These are phyloP conservation scores for Myrmecobius fasciatus DNA, from an alignment of 2,113 vertebrate species.

Conservation along the genomic window DNA sequence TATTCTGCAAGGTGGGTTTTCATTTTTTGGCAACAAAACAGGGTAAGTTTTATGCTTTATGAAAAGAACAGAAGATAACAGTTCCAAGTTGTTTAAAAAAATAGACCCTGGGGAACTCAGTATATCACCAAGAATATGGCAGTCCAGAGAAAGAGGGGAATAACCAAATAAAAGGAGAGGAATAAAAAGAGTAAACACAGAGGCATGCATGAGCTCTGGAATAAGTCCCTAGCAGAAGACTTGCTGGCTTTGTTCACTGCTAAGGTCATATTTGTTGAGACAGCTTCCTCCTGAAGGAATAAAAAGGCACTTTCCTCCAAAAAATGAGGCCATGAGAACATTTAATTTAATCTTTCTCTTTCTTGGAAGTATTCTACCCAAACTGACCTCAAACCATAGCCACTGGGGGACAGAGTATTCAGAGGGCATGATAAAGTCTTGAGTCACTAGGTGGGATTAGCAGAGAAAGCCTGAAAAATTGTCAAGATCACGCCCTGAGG, in stretches of 20 bases:
- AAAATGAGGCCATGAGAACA: background rate
- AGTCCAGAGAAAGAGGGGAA: background rate
- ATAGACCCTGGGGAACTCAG: slow-evolving; percentile 29
- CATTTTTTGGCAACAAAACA: slow-evolving; percentile 42
- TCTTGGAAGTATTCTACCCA: too few species aligned
- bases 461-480: too few species aligned
- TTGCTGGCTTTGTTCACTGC: background rate
- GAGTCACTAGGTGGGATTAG: too few species aligned
- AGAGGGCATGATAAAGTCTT: background rate
- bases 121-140: background rate
- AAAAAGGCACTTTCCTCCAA: background rate
- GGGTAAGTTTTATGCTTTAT: slow-evolving; percentile 17
- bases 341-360: background rate
- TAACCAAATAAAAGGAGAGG: background rate
- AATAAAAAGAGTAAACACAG: slow-evolving; percentile 32
- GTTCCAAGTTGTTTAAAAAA: slow-evolving; percentile 47
- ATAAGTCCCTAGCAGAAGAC: background rate
- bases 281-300: background rate
- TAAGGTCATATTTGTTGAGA: background rate
- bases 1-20: background rate
- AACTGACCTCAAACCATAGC: background rate
- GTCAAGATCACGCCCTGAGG: too few species aligned
- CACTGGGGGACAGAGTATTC: background rate
- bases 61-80: slow-evolving; percentile 43
- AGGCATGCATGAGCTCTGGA: background rate